Conservation (phyloP, 1,140 invertebrate species). For the Tenebrio molitor region DNA sequence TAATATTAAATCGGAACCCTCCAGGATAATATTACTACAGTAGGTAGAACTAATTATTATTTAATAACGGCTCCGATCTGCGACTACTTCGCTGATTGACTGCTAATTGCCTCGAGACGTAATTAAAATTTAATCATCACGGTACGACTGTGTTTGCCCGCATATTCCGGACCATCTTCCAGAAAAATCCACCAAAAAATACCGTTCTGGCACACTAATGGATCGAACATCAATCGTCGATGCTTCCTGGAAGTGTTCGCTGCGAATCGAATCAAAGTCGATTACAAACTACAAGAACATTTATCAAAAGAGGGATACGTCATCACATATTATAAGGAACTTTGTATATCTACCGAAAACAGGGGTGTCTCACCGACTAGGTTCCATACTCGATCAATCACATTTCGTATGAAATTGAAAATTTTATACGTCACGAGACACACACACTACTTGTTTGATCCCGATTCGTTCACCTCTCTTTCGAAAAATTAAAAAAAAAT, state of each 20-base stretch:
- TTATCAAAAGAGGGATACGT: conserved; percentile 58
- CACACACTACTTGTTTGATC: conserved; percentile 53
- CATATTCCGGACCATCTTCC: too few relatives aligned
- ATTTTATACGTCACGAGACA: conserved; percentile 57
- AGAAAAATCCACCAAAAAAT: neutral
- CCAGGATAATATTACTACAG: conserved; percentile 60
- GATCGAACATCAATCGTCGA: conserved; percentile 35
- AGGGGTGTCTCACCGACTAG: conserved; percentile 47
- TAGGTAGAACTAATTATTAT: conserved; percentile 63
- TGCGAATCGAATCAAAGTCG: conserved; percentile 59
- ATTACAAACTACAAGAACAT: conserved; percentile 56
- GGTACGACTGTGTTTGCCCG: conserved; percentile 24
- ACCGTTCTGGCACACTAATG: neutral
- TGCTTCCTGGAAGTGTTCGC: conserved; percentile 51
- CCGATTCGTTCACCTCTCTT: too few relatives aligned
- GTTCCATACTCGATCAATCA: conserved; percentile 59
- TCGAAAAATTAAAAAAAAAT: too few relatives aligned
- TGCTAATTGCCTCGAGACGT: conserved; percentile 63
- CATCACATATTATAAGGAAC: conserved; percentile 56
- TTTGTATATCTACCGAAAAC: conserved; percentile 53
- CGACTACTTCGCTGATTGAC: conserved; percentile 62
- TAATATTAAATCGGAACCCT: conserved; percentile 60
- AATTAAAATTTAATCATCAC: conserved; percentile 64
- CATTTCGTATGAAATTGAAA: conserved; percentile 58
- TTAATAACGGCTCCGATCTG: conserved; percentile 62